Conservation (phyloP, 2,888 invertebrate species). For the Malthinus seriepunctatus region DNA sequence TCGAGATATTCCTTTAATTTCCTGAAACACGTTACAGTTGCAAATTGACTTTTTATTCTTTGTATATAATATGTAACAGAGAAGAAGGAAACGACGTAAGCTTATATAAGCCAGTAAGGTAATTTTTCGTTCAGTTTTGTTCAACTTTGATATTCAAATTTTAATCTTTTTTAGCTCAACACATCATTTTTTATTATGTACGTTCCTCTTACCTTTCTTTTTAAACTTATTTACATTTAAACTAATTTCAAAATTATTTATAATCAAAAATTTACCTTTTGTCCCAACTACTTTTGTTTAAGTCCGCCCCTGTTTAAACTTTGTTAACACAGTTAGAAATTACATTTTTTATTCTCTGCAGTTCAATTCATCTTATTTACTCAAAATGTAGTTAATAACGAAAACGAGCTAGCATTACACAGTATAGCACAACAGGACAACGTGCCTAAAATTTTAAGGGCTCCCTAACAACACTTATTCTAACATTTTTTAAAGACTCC, state of each 20-base stretch:
- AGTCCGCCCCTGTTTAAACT: constrained; percentile 24
- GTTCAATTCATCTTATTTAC: too few relatives aligned
- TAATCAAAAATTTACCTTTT: too few relatives aligned
- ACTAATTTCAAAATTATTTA: too few relatives aligned
- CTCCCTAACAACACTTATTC: too few relatives aligned
- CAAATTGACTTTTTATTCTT: constrained; percentile 8
- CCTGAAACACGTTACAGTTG: constrained; percentile 7
- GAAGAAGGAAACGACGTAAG: constrained; percentile 3
- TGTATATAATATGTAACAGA: constrained; percentile 8
- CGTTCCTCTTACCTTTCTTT: too few relatives aligned
- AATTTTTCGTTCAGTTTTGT: constrained; percentile 15
- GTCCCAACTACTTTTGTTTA: constrained; percentile 3
- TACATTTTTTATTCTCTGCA: not conserved
- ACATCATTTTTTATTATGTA: constrained; percentile 2
- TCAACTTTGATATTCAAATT: constrained; percentile 21
- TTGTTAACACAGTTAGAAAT: constrained; percentile 15
- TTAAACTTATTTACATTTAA: too few relatives aligned
- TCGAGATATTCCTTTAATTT: constrained; percentile 6
- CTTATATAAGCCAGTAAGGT: constrained; percentile 10
- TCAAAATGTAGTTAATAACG: too few relatives aligned
- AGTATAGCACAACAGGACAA: too few relatives aligned
- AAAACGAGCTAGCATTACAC: too few relatives aligned
- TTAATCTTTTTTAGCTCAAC: constrained; percentile 13
- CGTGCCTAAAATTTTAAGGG: too few relatives aligned
- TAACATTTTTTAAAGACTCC: too few relatives aligned